Evolutionary conservation across 2,888 invertebrate species (phyloP).

Genomic region (Prosapia bicincta): DNA sequence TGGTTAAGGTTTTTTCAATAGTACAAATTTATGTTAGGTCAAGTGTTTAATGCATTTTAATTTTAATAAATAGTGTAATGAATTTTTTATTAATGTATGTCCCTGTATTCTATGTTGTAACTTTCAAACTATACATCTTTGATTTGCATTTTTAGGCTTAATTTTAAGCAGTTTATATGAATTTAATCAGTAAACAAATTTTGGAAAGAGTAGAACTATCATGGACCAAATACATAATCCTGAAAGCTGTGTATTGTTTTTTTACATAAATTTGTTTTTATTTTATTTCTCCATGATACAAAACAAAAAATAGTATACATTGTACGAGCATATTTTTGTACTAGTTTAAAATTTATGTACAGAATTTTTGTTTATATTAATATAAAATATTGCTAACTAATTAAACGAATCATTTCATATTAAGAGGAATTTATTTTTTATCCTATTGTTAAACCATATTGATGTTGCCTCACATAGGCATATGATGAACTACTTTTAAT

Average conservation of each 20-base stretch:
- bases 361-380: background rate
- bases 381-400: background rate
- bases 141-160: background rate
- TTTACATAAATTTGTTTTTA: background rate
- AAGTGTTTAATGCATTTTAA: background rate
- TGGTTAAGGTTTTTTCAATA: background rate
- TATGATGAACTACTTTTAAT: too few relatives aligned
- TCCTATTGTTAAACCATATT: too few relatives aligned
- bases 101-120: background rate
- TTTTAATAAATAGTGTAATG: background rate
- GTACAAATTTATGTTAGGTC: conserved; percentile 2
- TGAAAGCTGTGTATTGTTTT: background rate
- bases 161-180: background rate
- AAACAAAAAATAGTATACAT: background rate
- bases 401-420: background rate
- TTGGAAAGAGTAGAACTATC: background rate
- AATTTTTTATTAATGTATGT: background rate
- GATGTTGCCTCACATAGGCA: too few relatives aligned
- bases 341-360: background rate
- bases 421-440: background rate
- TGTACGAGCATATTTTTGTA: background rate
- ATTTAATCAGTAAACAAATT: background rate
- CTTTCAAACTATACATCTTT: background rate
- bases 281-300: background rate
- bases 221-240: background rate